Evolutionary conservation across 2,797 vertebrate species (phyloP), one percentile per base, ranked within the genome.

Genomic region (Gymnothorax javanicus): DNA sequence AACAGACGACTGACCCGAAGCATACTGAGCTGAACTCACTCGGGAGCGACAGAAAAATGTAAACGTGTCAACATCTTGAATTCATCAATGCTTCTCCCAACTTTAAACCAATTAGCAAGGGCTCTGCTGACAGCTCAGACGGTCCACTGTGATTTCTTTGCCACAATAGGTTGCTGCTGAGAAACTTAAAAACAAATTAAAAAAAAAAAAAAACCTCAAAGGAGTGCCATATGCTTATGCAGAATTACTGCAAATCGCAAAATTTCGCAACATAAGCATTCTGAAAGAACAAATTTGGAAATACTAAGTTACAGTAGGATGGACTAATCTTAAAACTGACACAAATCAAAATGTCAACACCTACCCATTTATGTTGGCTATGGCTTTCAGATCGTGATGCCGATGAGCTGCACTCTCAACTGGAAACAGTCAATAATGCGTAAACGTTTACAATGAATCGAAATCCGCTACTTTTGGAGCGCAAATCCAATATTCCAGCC

Each of bases 11-110:
- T 15, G 62, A 15, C 52, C 3, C 77, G 12, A 57, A 20, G 3
- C n/a, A 79, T 52, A 15, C 58, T 4, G 23, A 6, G 82, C 59
- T 84, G 17, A 84, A 84, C 54, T 57, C 52, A 33, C 81, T 64
- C 81, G 17, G 86, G 54, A 58, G 82, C 86, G 33, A 87, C 25
- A 83, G 62, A 64, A 83, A 88, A 83, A 84, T 84, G 90, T 62
- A 91, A 89, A 91, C 89, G 90, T 91, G 90, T 90, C 90, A 88
- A 90, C 89, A 90, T 90, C 87, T 90, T 91, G 88, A 90, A 88
- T 81, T 84, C n/a, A 88, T 88, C 87, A 87, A 57, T 33, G 67
- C 33, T 79, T 59, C 73, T 33, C 56, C 2, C n/a, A 43, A 64
- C 73, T 75, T 69, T 56, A n/a, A 69, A n/a, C 60, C 23, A n/a